Evolutionary conservation across 2,797 vertebrate genomes (phyloP).

Genomic region (Acomys russatus): DNA sequence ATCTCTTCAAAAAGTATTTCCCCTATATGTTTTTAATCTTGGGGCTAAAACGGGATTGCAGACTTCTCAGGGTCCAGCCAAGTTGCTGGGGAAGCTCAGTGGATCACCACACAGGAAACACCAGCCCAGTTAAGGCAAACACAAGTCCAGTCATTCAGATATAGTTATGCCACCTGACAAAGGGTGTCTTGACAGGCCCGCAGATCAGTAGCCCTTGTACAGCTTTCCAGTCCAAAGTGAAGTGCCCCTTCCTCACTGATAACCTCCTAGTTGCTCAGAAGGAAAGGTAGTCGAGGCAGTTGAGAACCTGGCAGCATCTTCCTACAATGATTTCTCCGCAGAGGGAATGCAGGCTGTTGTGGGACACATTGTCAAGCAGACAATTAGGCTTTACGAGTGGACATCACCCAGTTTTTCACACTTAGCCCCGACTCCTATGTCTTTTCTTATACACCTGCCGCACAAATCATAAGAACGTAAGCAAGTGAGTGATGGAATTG

Average conservation of each 20-base stretch:
- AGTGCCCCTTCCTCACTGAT: not conserved
- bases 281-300: not conserved
- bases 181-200: not conserved
- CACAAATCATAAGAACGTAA: constrained; percentile 31
- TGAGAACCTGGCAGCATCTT: constrained; percentile 5
- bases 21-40: constrained; percentile 46
- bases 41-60: constrained; percentile 8
- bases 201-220: not conserved
- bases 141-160: not conserved
- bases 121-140: constrained; percentile 24
- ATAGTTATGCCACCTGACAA: not conserved
- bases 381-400: constrained; percentile 38
- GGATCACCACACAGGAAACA: constrained; percentile 17
- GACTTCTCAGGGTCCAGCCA: not conserved
- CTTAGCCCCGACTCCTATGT: not conserved
- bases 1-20: constrained; percentile 61
- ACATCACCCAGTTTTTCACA: constrained; percentile 21
- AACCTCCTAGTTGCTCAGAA: constrained; percentile 26
- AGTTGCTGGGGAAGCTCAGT: not conserved
- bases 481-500: not conserved
- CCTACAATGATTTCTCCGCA: not conserved
- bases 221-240: not conserved
- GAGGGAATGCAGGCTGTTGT: not conserved
- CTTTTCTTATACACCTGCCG: not conserved
- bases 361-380: constrained; percentile 58